These are phyloP conservation scores for Malthinus seriepunctatus DNA, from an alignment of 2,888 invertebrate species.

Conservation along the genomic window DNA sequence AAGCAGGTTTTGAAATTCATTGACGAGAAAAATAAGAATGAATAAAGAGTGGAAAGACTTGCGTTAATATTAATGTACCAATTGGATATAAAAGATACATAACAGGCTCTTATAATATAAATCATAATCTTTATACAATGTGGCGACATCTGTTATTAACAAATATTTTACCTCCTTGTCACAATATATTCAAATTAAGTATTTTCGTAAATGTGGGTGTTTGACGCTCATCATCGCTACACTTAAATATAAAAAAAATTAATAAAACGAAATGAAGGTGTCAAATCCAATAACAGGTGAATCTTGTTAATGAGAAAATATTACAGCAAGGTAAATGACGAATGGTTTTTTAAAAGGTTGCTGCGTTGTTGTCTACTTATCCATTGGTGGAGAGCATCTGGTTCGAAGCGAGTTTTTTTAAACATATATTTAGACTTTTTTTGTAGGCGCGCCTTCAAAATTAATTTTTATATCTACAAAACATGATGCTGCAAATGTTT, in stretches of 20 bases:
- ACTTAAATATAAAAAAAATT: conserved; percentile 21
- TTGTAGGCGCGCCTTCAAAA: conserved; percentile 8
- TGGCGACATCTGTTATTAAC: conserved; percentile 40
- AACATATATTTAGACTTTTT: conserved; percentile 7
- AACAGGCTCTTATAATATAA: conserved; percentile 27
- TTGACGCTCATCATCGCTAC: conserved; percentile 18
- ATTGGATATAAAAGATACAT: conserved; percentile 15
- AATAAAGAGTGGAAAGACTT: conserved; percentile 28
- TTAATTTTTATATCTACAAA: conserved; percentile 14
- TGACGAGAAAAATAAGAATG: conserved; percentile 29
- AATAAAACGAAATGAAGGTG: conserved; percentile 34
- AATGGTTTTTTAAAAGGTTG: conserved; percentile 43
- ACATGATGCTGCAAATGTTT: conserved; percentile 10
- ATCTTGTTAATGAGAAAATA: conserved; percentile 52
- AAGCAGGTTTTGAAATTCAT: conserved; percentile 34
- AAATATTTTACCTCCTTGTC: conserved; percentile 47
- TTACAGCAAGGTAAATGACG: conserved; percentile 43
- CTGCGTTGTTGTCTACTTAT: conserved; percentile 29
- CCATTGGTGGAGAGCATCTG: conserved; percentile 30
- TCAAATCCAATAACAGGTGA: conserved; percentile 42
- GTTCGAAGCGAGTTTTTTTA: conserved; percentile 24
- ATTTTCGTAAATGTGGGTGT: conserved; percentile 30
- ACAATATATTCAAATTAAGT: conserved; percentile 53
- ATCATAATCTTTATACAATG: conserved; percentile 40
- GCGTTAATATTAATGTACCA: conserved; percentile 17